Base-by-base conservation (phyloP, 2,113 vertebrate species). In the Leucopternis melanops region DNA sequence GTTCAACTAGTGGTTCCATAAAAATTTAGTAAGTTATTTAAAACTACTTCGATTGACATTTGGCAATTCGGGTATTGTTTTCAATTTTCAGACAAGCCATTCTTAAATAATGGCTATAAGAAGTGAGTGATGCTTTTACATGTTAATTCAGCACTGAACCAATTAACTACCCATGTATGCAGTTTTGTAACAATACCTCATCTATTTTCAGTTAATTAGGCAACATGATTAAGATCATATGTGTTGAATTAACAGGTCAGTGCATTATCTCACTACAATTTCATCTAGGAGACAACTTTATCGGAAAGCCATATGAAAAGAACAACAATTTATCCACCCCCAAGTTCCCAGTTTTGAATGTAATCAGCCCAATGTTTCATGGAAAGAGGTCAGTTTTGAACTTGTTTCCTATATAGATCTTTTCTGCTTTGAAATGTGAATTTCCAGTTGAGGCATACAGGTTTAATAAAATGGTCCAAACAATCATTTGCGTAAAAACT, bases 171-270 rank as follows among this genome's bases (percentile, higher is more conserved):
- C 25, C 73, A 9, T 19, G 31, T 10, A 78, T 89, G 52, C 19
- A 19, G 27, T 83, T 95, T 72, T 3, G 6, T 94, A 86, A 96
- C 40, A 82, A 45, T 89, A 81, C 74, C 40, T 92, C 40, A 80
- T 87, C 63, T 95, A 55, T 92, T 80, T 94, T 95, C 69, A 73
- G 38, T 90, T 97, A 75, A 81, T 85, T 89, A 92, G 63, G 26
- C 55, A 63, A 71, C 16, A 38, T 58, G 50, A 66, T 93, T 95
- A 91, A 84, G 71, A 87, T 72, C 16, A 67, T 52, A 13, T 42
- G 20, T 81, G 21, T 79, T 87, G 78, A 95, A 79, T 93, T 94
- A 93, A 89, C 61, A 93, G 49, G 58, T 84, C 77, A 75, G 74
- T 80, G 42, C 40, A 93, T 80, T 25, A 65, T 86, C 63, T 92